phyloP scores from a whole-genome alignment of 2,113 vertebrate species.

The Aspidoscelis tigris region DNA sequence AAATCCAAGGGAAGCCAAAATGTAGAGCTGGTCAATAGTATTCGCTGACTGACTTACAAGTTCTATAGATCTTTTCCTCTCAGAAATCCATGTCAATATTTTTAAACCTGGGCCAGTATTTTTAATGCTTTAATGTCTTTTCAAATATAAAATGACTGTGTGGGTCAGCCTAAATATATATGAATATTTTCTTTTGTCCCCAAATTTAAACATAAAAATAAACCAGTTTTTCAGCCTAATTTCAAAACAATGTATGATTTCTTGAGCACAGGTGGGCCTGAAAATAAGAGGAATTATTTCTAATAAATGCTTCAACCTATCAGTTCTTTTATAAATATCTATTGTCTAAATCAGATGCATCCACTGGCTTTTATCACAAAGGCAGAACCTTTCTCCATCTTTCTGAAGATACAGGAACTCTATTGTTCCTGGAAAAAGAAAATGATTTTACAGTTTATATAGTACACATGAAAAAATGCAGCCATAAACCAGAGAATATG shows the following conservation, averaged over 20 bases:
- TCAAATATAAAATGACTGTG: background rate
- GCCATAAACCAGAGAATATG: slow-evolving; percentile 8
- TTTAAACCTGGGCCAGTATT: background rate
- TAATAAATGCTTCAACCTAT: slow-evolving; percentile 1
- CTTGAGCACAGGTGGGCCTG: background rate
- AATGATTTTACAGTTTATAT: slow-evolving; percentile 9
- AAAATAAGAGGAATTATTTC: slow-evolving; percentile 1
- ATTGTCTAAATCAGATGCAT: background rate
- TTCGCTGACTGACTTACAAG: background rate
- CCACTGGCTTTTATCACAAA: background rate
- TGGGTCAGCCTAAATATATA: background rate
- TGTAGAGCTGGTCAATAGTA: background rate
- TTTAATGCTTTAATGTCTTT: background rate
- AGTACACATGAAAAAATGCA: background rate
- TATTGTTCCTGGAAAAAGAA: background rate
- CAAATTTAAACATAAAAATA: background rate
- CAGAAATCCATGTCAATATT: background rate
- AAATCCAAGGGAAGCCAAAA: background rate
- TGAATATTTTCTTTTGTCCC: too few species aligned
- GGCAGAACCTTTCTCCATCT: background rate
- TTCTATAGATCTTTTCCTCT: background rate
- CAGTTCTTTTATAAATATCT: background rate
- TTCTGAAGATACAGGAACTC: background rate
- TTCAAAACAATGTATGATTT: background rate
- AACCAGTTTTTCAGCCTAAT: background rate